Base-by-base conservation (phyloP, 2,888 invertebrate species). In the Galeopsomyia nigrocyanea region DNA sequence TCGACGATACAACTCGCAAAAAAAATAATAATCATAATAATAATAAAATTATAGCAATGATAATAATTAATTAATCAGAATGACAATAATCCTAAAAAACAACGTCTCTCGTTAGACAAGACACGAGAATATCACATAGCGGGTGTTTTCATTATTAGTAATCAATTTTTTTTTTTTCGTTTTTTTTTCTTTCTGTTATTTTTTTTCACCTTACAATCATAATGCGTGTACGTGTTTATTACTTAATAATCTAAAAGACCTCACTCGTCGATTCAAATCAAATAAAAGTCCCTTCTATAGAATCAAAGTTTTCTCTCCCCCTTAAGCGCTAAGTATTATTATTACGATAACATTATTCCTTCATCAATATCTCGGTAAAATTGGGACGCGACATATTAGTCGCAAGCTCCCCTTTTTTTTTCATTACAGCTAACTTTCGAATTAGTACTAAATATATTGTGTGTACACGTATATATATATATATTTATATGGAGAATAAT, bases 91-190 rank as follows among this genome's bases (percentile, higher is more conserved):
- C 39, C 71, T 74, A 76, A 62, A 82, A 78, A 82, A 84, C 82
- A 83, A 83, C 82, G 82, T 83, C 84, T 84, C 83, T 82, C 83
- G 84, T 84, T 80, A 79, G 83, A 85, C 84, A 85, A 85, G 84
- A 85, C 84, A 85, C 84, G 84, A 85, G 84, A 84, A 84, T 85
- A 85, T 85, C 84, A 85, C 84, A 85, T 83, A 82, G 82, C 82
- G 80, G 82, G 81, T 82, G 82, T 83, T 80, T 81, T 74, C 79
- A 39, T 39, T 65, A 56, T 22, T 55, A 64, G 70, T 68, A 68
- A 67, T 62, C 62, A 49, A 68, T 55, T 67, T 70, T 51, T 63
- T 66, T 50, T 31, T 65, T 61, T 26, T 26, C 47, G 17, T 26
- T 39, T 66, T 69, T 64, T 53, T n/a, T 70, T 26, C 57, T 58